Conservation (phyloP, 2,797 vertebrate species). For the Philypnodon macrostomus region DNA sequence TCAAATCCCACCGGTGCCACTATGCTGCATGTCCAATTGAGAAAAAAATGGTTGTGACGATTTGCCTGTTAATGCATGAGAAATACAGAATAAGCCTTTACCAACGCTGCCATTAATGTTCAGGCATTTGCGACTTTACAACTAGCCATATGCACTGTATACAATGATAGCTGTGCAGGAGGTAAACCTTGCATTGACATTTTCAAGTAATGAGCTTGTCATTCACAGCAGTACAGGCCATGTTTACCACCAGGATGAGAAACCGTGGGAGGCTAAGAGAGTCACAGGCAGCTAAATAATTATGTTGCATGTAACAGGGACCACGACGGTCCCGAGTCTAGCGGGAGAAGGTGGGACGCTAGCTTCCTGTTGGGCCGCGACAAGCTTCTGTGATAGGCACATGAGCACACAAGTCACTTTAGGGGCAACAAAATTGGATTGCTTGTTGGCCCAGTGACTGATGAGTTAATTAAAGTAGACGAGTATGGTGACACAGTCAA, state of each 20-base stretch:
- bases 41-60: no score
- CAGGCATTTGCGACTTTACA: constrained; percentile 20
- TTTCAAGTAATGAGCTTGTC: constrained; percentile 56
- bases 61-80: constrained; percentile 21
- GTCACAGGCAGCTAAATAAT: constrained; percentile 45
- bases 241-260: constrained; percentile 49
- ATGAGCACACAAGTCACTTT: constrained; percentile 51
- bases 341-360: constrained; percentile 32
- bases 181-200: no score
- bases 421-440: constrained; percentile 60
- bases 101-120: no score
- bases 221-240: constrained; percentile 26
- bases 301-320: constrained; percentile 2
- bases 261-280: constrained; percentile 26
- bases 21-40: no score
- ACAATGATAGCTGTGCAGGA: no score
- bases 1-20: constrained; percentile 55
- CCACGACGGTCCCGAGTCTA: constrained; percentile 5
- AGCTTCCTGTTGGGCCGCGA: constrained; percentile 46
- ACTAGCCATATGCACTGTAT: no score
- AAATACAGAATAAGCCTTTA: no score
- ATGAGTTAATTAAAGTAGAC: constrained; percentile 73
- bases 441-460: constrained; percentile 65
- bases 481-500: constrained; percentile 51
- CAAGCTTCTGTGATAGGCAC: constrained; percentile 43